A percentile compares a stretch with the other conserved stretches of the same genome.
Conservation (phyloP, 1,140 invertebrate genomes). For the Temnothorax longispinosus region DNA sequence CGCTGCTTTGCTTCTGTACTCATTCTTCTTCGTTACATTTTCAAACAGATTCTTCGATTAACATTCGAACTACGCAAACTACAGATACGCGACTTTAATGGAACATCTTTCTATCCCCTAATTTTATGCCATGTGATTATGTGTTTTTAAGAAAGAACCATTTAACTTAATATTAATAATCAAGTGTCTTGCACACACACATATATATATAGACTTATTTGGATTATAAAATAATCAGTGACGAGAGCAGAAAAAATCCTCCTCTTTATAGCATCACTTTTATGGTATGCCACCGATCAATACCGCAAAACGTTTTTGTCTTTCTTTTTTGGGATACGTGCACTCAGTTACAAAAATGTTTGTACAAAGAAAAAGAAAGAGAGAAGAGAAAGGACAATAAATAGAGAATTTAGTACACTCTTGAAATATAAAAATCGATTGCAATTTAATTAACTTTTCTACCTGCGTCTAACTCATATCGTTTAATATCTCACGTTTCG, state of each 20-base stretch:
- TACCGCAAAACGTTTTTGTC: neutral
- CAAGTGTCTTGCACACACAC: neutral
- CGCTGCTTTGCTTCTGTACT: constrained; percentile 13
- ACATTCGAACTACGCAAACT: neutral
- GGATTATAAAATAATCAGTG: neutral
- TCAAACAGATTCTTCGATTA: constrained; percentile 49
- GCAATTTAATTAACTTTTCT: constrained; percentile 11
- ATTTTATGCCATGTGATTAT: neutral
- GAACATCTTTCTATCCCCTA: neutral
- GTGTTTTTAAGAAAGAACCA: neutral
- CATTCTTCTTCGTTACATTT: constrained; percentile 38
- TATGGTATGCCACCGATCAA: neutral
- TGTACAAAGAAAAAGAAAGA: neutral
- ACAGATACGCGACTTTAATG: neutral
- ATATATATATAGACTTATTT: neutral
- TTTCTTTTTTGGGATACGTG: neutral
- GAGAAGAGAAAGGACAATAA: neutral
- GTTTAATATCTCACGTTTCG: neutral
- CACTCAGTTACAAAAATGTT: neutral
- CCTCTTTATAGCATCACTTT: neutral
- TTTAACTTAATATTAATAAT: neutral
- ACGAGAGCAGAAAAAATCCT: neutral
- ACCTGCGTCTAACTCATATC: neutral
- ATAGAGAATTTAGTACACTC: neutral
- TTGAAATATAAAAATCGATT: constrained; percentile 15